Base-by-base conservation (phyloP, 2,888 invertebrate species). In the Branchipolynoe longqiensis region DNA sequence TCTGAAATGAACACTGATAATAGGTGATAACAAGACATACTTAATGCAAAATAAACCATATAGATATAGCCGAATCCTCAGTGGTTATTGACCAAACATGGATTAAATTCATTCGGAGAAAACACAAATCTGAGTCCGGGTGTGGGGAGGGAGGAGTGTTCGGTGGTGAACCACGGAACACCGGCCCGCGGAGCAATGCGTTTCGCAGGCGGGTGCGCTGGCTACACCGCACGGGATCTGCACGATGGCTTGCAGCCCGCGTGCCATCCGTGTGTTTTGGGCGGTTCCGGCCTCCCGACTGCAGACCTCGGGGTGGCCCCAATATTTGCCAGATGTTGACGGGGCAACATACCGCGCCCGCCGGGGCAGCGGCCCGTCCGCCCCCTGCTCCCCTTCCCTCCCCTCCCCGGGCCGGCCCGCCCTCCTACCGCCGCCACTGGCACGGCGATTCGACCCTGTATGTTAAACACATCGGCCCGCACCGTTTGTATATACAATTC, bases 301-400 rank as follows among this genome's bases (percentile, higher is more conserved):
- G 38, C 22, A 14, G 69, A 38, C 36, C 12, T n/a, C n/a, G n/a
- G 38, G 69, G 69, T 69, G 69, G 69, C 69, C 69, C 69, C 69
- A 69, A 69, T 69, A 33, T 33, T 38, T 69, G 69, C 69, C 69
- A 69, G 69, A 69, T 69, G 69, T 69, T 62, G 62, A 14, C 62
- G 48, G 48, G 48, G 8, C 62, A 31, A 31, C 62, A 62, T 62
- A 62, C 62, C 62, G 25, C 28, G n/a, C 56, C 56, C 56, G 56
- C 56, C 56, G 56, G 56, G 25, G 56, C n/a, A 56, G 56, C 56
- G 25, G 56, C 56, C 31, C n/a, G 25, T 22, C 56, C 22, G 56
- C 56, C 31, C 62, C 12, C 28, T 4, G 25, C 62, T 62, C 14
- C 3, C 28, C 6, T 25, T 28, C 25, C 25, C 62, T 28, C 18